These are phyloP conservation scores for Urocyon cinereoargenteus DNA, from an alignment of 2,797 vertebrate species.

Conservation along the genomic window DNA sequence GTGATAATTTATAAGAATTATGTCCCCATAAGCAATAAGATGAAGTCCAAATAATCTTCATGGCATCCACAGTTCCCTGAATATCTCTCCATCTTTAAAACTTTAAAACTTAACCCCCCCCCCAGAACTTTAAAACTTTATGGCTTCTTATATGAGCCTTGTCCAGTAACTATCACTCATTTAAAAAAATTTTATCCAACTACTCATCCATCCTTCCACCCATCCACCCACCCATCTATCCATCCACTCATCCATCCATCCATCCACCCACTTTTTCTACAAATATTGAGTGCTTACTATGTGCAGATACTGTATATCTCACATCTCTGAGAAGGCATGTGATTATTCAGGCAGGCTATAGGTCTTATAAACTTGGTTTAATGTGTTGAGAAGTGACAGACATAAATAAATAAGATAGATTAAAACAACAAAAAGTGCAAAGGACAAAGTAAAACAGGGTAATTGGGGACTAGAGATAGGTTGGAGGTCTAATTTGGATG, in stretches of 20 bases:
- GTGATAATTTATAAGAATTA: not conserved
- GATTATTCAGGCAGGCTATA: not conserved
- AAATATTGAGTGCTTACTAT: not conserved
- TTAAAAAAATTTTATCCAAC: not conserved
- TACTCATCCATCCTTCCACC: not conserved
- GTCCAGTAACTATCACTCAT: not conserved
- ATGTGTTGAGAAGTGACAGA: not conserved
- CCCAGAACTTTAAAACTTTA: not conserved
- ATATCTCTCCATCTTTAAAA: not conserved
- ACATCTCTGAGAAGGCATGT: not conserved
- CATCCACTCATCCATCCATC: accelerated
- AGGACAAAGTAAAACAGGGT: not conserved
- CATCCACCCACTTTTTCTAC: not conserved
- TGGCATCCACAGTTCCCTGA: not conserved
- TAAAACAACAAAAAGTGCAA: not conserved
- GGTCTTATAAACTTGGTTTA: not conserved
- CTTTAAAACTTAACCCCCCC: not conserved
- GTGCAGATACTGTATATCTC: not conserved
- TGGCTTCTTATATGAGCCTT: not conserved
- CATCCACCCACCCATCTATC: not conserved
- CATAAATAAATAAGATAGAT: not conserved
- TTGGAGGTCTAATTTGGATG: not conserved
- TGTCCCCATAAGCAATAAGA: not conserved
- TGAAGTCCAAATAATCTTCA: not conserved
- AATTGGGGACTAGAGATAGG: not conserved